phyloP scores from a whole-genome alignment of 2,113 vertebrate species.

The Microcebus tavaratra region DNA sequence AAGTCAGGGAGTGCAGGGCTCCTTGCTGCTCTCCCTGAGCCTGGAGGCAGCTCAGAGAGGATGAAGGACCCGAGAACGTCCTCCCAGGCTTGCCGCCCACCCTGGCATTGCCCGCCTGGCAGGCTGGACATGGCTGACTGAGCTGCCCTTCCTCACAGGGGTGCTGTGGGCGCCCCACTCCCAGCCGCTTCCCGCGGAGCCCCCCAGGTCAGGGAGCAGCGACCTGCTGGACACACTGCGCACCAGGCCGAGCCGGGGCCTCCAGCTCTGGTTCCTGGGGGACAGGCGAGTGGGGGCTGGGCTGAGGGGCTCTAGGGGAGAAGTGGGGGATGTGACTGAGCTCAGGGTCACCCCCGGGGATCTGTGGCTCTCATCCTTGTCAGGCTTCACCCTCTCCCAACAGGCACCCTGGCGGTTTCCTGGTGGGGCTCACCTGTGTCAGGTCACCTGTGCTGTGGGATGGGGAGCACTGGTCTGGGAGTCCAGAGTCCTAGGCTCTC shows the following conservation, averaged over 20 bases:
- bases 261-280: background rate
- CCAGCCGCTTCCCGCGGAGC: background rate
- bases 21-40: background rate
- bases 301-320: background rate
- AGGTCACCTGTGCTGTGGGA: background rate
- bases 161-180: background rate
- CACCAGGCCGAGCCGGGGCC: background rate
- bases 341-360: background rate
- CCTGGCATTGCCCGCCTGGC: background rate
- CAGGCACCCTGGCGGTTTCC: background rate
- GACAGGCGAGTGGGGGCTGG: background rate
- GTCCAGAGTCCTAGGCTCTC: background rate
- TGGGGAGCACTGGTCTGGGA: background rate
- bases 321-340: background rate
- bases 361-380: no score
- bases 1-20: background rate
- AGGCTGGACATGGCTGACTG: accelerated
- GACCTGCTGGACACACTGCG: background rate
- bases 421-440: background rate
- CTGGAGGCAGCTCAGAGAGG: background rate
- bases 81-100: background rate
- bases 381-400: background rate
- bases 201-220: background rate
- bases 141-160: background rate
- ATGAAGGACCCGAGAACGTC: background rate